A percentile compares a stretch with the other conserved stretches of the same genome.
Evolutionary conservation across 2,888 invertebrate genomes (phyloP).

Genomic region (Asteroscopus sphinx): DNA sequence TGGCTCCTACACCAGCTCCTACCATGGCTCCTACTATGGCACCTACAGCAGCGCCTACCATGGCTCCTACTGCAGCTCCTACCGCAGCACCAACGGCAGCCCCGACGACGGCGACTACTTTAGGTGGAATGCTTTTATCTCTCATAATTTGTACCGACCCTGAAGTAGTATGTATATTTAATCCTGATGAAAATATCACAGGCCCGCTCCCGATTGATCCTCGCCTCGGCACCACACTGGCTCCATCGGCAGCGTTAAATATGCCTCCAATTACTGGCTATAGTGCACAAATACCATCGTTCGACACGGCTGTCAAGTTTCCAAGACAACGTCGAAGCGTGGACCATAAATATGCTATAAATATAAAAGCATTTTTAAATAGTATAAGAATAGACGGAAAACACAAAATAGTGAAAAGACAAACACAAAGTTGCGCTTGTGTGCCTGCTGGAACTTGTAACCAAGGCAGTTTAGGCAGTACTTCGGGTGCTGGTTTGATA

Average conservation of each 20-base stretch:
- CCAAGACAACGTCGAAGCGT: conserved; percentile 78
- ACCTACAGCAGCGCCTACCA: conserved; percentile 32
- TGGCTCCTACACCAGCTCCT: conserved; percentile 40
- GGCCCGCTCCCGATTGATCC: conserved; percentile 85
- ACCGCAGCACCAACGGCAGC: conserved; percentile 42
- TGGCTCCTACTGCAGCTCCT: conserved; percentile 38
- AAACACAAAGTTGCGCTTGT: conserved; percentile 83
- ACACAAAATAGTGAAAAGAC: conserved; percentile 78
- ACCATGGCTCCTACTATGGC: conserved; percentile 40
- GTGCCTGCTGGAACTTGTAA: conserved; percentile 79
- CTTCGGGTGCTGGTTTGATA: conserved; percentile 88
- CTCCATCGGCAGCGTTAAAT: conserved; percentile 72
- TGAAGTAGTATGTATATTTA: conserved; percentile 83
- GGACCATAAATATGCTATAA: conserved; percentile 26
- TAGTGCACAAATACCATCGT: conserved; percentile 73
- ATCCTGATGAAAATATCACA: conserved; percentile 81
- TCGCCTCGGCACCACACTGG: conserved; percentile 82
- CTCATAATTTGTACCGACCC: conserved; percentile 83
- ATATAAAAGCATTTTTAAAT: conserved; percentile 54
- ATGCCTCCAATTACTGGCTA: conserved; percentile 74
- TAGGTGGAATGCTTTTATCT: conserved; percentile 75
- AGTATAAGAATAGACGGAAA: conserved; percentile 36
- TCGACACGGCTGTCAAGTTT: conserved; percentile 78
- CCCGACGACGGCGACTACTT: conserved; percentile 54
- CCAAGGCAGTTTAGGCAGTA: conserved; percentile 66